Base-by-base conservation (phyloP, 2,888 invertebrate genomes). In the Thera obeliscata region DNA sequence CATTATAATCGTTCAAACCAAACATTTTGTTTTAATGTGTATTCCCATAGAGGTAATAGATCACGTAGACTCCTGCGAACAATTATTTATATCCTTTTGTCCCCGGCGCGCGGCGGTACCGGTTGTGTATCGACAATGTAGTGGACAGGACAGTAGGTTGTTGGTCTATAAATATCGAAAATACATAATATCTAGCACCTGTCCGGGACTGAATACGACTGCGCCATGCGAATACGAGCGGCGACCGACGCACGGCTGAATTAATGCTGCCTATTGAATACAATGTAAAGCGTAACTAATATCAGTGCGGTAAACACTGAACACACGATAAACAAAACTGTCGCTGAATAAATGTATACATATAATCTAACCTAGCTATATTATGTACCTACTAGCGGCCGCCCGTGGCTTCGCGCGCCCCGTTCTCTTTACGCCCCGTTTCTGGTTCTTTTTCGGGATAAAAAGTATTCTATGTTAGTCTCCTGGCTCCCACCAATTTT, bases 161-260 rank as follows among this genome's bases (percentile, higher is more conserved):
- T 63, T 54, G 56, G 58, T 61, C 59, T 73, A 72, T 67, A 71
- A 71, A 71, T 73, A 73, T 67, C 54, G 56, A 61, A 56, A 55
- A 63, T 66, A 67, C 66, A 68, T 64, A 50, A 50, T 65, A 55
- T 36, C 56, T 38, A 68, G 58, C 71, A 69, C 71, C 72, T 71
- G 67, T 67, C 64, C 56, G 12, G 54, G 33, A 52, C 46, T 65
- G 65, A 64, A 67, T 61, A 64, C 58, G 41, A 46, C 55, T 50
- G 55, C 56, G 57, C 58, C 54, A 46, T 68, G 55, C 57, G 35
- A 61, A 61, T 56, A 52, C 49, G 56, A 67, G 22, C 22, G 54
- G 43, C 49, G 9, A 54, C 54, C 54, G 33, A 54, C 54, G 22
- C 56, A 64, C 33, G 54, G 38, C 52, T 61, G 61, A 64, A 68